These are phyloP conservation scores for Lysandra bellargus DNA, from an alignment of 2,888 invertebrate species.

Conservation along the genomic window DNA sequence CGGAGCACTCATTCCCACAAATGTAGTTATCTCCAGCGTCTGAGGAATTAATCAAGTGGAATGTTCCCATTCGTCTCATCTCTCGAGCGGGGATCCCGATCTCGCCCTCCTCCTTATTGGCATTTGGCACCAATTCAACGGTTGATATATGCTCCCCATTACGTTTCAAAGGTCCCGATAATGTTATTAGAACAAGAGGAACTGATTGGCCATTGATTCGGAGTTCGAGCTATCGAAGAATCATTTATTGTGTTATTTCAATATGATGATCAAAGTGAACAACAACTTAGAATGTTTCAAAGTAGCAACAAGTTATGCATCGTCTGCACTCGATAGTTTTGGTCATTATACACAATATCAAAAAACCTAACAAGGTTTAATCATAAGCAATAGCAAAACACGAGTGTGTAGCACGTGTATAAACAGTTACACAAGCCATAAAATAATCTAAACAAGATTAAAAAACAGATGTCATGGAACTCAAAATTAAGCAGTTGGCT, in stretches of 20 bases:
- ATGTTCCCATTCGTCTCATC: constrained; percentile 51
- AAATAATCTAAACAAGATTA: constrained; percentile 1
- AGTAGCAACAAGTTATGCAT: not conserved
- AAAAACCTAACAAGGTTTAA: not conserved
- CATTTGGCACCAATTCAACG: constrained; percentile 32
- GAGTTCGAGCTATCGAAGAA: not conserved
- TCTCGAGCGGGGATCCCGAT: constrained; percentile 31
- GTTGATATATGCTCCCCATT: constrained; percentile 25
- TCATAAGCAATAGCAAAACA: not conserved
- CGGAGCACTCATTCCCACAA: constrained; percentile 19
- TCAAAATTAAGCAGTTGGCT: not conserved
- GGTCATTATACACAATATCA: not conserved
- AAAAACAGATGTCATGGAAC: not conserved
- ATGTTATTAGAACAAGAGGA: constrained; percentile 23
- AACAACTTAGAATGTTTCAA: not conserved
- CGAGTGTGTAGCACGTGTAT: not conserved
- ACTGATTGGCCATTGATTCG: not conserved
- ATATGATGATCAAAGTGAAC: not conserved
- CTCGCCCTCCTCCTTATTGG: constrained; percentile 41
- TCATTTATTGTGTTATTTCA: not conserved
- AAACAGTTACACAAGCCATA: not conserved
- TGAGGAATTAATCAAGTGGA: constrained; percentile 56
- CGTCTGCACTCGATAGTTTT: not conserved
- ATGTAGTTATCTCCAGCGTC: constrained; percentile 42
- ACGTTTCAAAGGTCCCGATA: constrained; percentile 26